phyloP scores from a whole-genome alignment of 2,797 vertebrate genomes.

The Sebastes minor region DNA sequence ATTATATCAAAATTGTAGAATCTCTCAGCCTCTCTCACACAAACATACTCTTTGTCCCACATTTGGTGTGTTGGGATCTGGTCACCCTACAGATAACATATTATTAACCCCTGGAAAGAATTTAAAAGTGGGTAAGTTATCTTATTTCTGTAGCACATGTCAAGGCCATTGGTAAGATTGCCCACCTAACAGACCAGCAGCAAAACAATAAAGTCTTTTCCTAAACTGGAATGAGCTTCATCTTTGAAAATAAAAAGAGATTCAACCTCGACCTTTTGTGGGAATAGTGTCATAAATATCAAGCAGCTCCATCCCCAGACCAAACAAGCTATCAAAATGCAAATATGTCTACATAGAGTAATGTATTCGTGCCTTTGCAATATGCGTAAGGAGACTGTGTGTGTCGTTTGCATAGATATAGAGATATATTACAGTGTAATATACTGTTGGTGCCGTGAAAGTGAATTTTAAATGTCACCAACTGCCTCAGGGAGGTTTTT shows the following conservation, averaged over 20 bases:
- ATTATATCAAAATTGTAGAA: too few relatives aligned
- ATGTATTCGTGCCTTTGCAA: neutral
- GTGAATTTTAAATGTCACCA: constrained; percentile 12
- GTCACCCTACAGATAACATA: rapidly evolving
- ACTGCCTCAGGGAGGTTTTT: neutral
- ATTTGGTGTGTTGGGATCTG: too few relatives aligned
- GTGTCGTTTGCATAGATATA: neutral
- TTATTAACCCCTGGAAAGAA: neutral
- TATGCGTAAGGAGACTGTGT: neutral
- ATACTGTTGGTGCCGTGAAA: neutral
- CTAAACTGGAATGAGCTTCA: neutral
- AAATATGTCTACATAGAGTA: neutral
- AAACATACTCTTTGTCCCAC: too few relatives aligned
- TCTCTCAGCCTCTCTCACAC: too few relatives aligned
- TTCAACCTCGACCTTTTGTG: neutral
- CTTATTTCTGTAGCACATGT: neutral
- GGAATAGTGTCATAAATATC: neutral
- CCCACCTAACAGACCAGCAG: neutral
- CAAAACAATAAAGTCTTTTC: neutral
- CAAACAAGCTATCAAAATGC: neutral
- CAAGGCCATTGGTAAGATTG: neutral
- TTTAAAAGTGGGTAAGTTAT: neutral
- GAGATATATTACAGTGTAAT: neutral
- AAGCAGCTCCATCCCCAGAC: neutral
- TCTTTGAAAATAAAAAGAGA: neutral